A percentile compares a stretch with the other conserved stretches of the same genome.
phyloP scores from a whole-genome alignment of 2,113 vertebrate species.

The Bungarus multicinctus region DNA sequence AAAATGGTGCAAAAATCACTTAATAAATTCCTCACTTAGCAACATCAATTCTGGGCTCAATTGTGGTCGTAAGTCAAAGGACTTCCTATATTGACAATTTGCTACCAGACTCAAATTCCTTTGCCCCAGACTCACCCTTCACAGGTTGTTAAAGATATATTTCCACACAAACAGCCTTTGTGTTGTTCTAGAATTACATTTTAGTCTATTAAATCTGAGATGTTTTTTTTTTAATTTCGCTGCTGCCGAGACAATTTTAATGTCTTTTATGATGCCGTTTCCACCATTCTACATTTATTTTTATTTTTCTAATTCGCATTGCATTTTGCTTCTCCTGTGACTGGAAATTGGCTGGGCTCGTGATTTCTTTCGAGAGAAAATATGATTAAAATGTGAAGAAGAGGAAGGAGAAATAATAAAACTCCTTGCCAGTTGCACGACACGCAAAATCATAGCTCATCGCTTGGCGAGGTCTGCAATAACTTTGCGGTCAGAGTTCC shows the following conservation, averaged over 20 bases:
- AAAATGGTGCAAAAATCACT: too few relatives aligned
- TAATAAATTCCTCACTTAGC: too few relatives aligned
- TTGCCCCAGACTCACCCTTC: background rate
- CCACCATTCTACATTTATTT: background rate
- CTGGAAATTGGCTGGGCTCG: background rate
- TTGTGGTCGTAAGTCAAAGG: too few relatives aligned
- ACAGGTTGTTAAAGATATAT: background rate
- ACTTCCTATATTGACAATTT: background rate
- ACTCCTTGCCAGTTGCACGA: background rate
- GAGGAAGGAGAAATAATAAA: background rate
- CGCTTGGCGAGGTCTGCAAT: background rate
- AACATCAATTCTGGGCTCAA: too few relatives aligned
- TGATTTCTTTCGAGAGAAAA: background rate
- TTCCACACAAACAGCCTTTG: accelerated
- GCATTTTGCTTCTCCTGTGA: background rate
- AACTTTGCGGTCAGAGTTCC: background rate
- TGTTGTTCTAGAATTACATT: background rate
- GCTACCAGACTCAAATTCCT: background rate
- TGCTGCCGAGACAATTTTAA: background rate
- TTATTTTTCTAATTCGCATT: background rate
- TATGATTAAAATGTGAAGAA: background rate
- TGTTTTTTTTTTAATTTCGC: background rate
- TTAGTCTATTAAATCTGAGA: background rate
- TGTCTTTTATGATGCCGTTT: background rate
- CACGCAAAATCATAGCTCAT: background rate